phyloP scores from a whole-genome alignment of 2,888 invertebrate genomes.

The Dynastes grantii region DNA sequence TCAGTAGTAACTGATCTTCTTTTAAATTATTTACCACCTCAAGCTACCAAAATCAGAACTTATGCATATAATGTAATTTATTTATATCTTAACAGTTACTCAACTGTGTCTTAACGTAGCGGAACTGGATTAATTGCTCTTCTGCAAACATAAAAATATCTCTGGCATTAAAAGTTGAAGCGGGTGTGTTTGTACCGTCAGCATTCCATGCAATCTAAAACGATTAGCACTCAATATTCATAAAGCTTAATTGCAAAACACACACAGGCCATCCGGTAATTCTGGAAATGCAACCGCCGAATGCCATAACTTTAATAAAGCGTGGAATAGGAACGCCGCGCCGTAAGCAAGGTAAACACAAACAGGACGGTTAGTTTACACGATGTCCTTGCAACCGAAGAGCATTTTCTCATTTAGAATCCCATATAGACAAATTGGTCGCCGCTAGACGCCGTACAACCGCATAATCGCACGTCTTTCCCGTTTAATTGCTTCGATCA shows the following conservation, averaged over 20 bases:
- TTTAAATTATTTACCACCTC: too few relatives aligned
- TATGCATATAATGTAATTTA: too few relatives aligned
- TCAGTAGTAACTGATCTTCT: too few relatives aligned
- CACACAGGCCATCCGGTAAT: background rate
- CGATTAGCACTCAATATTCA: slow-evolving; percentile 31
- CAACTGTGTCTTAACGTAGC: too few relatives aligned
- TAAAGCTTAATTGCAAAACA: slow-evolving; percentile 32
- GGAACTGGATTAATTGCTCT: too few relatives aligned
- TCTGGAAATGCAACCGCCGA: slow-evolving; percentile 22
- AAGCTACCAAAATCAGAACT: too few relatives aligned
- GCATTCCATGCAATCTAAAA: slow-evolving; percentile 5
- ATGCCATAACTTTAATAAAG: slow-evolving; percentile 48
- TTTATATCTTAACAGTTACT: too few relatives aligned
- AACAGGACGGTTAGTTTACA: slow-evolving; percentile 56
- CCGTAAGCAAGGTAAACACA: slow-evolving; percentile 48
- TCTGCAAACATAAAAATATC: too few relatives aligned
- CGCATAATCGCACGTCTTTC: slow-evolving; percentile 60
- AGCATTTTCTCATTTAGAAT: slow-evolving; percentile 56
- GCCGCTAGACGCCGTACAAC: slow-evolving; percentile 57
- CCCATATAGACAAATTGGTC: slow-evolving; percentile 61
- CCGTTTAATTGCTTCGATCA: slow-evolving; percentile 62
- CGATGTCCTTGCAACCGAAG: slow-evolving; percentile 56
- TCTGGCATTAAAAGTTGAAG: background rate
- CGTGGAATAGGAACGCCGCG: slow-evolving; percentile 42
- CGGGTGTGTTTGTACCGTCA: background rate